Evolutionary conservation across 2,888 invertebrate genomes (phyloP).

Genomic region (Salticus scenicus): DNA sequence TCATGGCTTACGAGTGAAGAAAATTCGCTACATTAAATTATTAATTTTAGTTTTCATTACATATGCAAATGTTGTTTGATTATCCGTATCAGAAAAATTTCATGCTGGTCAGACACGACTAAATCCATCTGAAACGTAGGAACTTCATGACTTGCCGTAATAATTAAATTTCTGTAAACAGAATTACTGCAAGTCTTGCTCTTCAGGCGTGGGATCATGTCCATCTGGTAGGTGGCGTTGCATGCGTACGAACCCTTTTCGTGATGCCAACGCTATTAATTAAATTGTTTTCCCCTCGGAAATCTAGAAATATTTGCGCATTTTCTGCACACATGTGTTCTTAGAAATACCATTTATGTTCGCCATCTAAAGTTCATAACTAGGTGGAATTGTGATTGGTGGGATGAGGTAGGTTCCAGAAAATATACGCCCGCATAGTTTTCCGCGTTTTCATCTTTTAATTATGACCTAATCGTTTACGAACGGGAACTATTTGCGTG

Average conservation of each 20-base stretch:
- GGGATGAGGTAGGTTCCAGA: slow-evolving; percentile 12
- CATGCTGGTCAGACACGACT: too few species aligned
- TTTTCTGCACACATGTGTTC: slow-evolving; percentile 26
- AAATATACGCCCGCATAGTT: slow-evolving; percentile 55
- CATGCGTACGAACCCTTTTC: slow-evolving; percentile 5
- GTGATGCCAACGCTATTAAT: slow-evolving; percentile 61
- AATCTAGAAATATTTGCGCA: slow-evolving; percentile 20
- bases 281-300: slow-evolving; percentile 58
- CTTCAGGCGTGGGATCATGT: not conserved
- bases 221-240: slow-evolving; percentile 8
- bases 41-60: too few species aligned
- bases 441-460: slow-evolving; percentile 28
- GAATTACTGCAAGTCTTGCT: not conserved
- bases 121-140: not conserved
- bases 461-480: slow-evolving; percentile 51
- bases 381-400: slow-evolving; percentile 38
- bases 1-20: too few species aligned
- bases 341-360: slow-evolving; percentile 44
- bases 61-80: too few species aligned
- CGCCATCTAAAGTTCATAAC: slow-evolving; percentile 32
- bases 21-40: too few species aligned
- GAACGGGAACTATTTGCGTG: slow-evolving; percentile 24
- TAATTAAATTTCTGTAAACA: slow-evolving; percentile 12
- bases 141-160: not conserved
- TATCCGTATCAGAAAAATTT: too few species aligned